A percentile compares a stretch with the other conserved stretches of the same genome.
Evolutionary conservation across 2,888 invertebrate species (phyloP).

Genomic region (Epinotia bilunana): DNA sequence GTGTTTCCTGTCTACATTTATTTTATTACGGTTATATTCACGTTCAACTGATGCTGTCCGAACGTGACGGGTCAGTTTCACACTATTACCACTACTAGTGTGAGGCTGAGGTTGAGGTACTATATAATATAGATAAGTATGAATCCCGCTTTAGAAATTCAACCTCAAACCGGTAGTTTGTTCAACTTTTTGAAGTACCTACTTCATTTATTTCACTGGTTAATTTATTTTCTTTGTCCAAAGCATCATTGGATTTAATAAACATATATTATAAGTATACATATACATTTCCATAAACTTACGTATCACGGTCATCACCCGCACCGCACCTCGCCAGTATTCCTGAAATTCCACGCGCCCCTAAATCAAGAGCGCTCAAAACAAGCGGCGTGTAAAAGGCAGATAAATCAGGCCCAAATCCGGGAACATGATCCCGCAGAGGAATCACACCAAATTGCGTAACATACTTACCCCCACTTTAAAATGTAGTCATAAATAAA

Average conservation of each 20-base stretch:
- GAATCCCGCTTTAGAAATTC: too few relatives aligned
- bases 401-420: constrained; percentile 50
- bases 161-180: too few relatives aligned
- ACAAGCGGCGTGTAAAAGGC: constrained; percentile 35
- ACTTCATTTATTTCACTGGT: background rate
- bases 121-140: too few relatives aligned
- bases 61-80: too few relatives aligned
- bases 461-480: constrained; percentile 76
- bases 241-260: background rate
- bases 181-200: too few relatives aligned
- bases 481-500: constrained; percentile 83
- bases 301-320: background rate
- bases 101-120: too few relatives aligned
- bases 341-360: constrained; percentile 18
- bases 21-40: too few relatives aligned
- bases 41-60: too few relatives aligned
- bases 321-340: background rate
- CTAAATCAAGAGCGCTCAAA: constrained; percentile 40
- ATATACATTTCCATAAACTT: background rate
- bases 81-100: too few relatives aligned
- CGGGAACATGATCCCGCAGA: constrained; percentile 52
- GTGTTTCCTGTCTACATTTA: too few relatives aligned
- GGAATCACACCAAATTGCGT: constrained; percentile 73
- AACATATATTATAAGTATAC: background rate
- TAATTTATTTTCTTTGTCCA: background rate